These are phyloP conservation scores for Bos indicus DNA, from an alignment of 2,113 vertebrate species.

Conservation along the genomic window DNA sequence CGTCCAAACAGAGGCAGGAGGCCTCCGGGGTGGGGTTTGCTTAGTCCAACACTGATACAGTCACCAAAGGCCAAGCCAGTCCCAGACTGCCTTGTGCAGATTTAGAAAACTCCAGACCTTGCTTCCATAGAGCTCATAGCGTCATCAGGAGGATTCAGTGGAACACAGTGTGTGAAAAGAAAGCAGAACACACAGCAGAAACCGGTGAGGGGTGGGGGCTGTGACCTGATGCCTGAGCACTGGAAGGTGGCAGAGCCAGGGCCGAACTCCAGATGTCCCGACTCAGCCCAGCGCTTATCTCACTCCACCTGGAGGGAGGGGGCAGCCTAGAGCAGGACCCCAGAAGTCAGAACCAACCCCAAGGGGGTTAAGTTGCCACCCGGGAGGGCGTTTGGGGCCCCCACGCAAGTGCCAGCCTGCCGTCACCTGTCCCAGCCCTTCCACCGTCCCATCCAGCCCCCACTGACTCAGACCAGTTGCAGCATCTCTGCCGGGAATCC, in stretches of 20 bases:
- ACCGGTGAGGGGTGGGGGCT: too few relatives aligned
- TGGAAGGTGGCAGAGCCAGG: not conserved
- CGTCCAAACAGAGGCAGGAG: not conserved
- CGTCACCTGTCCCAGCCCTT: not conserved
- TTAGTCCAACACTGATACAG: rapidly evolving
- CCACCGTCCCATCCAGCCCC: rapidly evolving
- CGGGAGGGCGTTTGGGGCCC: not conserved
- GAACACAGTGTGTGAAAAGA: not conserved
- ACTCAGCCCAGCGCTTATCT: not conserved
- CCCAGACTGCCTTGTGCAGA: not conserved
- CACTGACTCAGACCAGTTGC: slow-evolving; percentile 2
- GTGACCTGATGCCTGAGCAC: not conserved
- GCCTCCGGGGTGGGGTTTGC: not conserved
- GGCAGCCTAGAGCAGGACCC: not conserved
- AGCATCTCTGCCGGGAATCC: not conserved
- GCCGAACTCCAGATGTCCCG: not conserved
- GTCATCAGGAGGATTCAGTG: not conserved
- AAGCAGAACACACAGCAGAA: not conserved
- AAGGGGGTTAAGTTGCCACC: not conserved
- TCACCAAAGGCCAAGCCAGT: not conserved
- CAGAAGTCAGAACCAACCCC: not conserved
- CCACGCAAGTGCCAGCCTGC: not conserved
- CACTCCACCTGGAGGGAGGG: not conserved
- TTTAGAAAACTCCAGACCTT: not conserved
- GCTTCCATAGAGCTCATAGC: not conserved